Conservation (phyloP, 1,140 invertebrate genomes). For the Fopius arisanus region DNA sequence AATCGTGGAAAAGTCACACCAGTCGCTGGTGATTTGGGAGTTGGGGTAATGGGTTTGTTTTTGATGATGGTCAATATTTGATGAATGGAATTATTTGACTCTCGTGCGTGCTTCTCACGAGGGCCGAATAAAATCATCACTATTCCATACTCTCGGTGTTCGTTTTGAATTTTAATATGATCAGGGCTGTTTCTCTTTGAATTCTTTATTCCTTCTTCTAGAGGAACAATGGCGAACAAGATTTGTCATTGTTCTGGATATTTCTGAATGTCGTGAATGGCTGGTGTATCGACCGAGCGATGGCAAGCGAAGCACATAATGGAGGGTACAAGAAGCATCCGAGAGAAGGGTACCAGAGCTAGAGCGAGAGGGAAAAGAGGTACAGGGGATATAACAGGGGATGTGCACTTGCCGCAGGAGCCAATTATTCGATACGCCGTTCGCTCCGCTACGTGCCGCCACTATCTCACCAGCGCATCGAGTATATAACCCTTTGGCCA, state of each 20-base stretch:
- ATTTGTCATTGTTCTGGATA: constrained; percentile 17
- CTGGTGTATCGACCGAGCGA: constrained; percentile 38
- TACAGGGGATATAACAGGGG: constrained; percentile 35
- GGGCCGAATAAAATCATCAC: too few relatives aligned
- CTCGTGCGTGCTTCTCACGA: too few relatives aligned
- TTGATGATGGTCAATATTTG: background rate
- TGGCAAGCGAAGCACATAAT: constrained; percentile 62
- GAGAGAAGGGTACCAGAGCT: background rate
- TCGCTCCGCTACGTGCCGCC: constrained; percentile 55
- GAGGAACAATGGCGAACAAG: background rate
- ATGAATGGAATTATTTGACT: background rate
- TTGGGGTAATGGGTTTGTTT: background rate
- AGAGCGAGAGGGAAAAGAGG: background rate
- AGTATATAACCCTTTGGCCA: constrained; percentile 44
- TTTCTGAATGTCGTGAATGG: constrained; percentile 14
- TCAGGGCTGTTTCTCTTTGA: too few relatives aligned
- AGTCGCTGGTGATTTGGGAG: background rate
- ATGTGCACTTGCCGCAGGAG: constrained; percentile 65
- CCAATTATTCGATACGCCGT: constrained; percentile 65
- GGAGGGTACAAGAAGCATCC: constrained; percentile 31
- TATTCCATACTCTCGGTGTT: too few relatives aligned
- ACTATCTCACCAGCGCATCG: constrained; percentile 60
- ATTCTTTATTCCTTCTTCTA: too few relatives aligned
- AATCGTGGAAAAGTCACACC: background rate
- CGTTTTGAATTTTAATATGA: too few relatives aligned